phyloP scores from a whole-genome alignment of 2,888 invertebrate genomes.

The Fragum whitleyi region DNA sequence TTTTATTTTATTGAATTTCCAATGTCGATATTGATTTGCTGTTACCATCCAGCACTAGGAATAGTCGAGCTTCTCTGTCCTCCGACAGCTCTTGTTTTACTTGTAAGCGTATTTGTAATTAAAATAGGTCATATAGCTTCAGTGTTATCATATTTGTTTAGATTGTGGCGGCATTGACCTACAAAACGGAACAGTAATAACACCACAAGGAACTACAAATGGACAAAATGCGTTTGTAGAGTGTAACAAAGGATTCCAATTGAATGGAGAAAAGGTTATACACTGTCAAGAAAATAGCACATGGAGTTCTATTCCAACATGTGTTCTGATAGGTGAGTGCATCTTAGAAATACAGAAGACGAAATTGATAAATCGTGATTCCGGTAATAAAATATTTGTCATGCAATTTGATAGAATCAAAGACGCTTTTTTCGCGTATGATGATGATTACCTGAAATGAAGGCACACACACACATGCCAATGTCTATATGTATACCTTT shows the following conservation, averaged over 20 bases:
- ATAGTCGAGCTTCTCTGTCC: too few relatives aligned
- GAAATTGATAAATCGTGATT: not conserved
- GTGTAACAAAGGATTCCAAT: not conserved
- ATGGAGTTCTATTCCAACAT: not conserved
- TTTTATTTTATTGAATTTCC: too few relatives aligned
- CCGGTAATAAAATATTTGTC: not conserved
- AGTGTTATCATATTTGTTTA: too few relatives aligned
- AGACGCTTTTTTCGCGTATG: not conserved
- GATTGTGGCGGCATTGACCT: too few relatives aligned
- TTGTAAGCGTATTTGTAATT: too few relatives aligned
- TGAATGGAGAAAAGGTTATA: not conserved
- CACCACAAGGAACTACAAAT: not conserved
- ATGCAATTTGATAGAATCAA: not conserved
- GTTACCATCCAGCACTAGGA: too few relatives aligned
- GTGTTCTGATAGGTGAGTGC: not conserved
- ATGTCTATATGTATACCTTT: too few relatives aligned
- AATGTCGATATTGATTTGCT: too few relatives aligned
- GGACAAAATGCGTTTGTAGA: not conserved
- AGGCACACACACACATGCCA: too few relatives aligned
- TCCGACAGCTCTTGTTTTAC: too few relatives aligned
- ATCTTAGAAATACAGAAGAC: not conserved
- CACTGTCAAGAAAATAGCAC: not conserved
- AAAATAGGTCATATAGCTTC: too few relatives aligned
- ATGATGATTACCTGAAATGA: too few relatives aligned
- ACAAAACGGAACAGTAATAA: not conserved